Conservation (phyloP, 2,888 invertebrate genomes). For the Sarcophaga rosellei region DNA sequence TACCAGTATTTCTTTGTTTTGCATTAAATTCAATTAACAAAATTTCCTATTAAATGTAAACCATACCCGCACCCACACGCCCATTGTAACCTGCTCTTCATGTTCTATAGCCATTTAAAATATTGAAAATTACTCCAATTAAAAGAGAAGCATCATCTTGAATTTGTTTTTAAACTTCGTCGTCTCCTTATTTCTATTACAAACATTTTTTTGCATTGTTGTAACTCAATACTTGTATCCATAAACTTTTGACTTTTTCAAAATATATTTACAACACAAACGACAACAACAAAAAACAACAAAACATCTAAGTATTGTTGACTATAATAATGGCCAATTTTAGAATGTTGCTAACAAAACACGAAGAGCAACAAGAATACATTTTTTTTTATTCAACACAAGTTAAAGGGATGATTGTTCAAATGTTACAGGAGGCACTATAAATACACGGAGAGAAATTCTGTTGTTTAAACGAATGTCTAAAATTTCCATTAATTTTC, state of each 20-base stretch:
- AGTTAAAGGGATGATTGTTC: slow-evolving; percentile 28
- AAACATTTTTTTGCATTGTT: slow-evolving; percentile 18
- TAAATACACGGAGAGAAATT: no score
- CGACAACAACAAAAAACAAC: no score
- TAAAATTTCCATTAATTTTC: no score
- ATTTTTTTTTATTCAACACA: slow-evolving; percentile 3
- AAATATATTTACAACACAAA: background rate
- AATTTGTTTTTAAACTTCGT: slow-evolving; percentile 40
- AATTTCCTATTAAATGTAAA: background rate
- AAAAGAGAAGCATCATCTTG: slow-evolving; percentile 36
- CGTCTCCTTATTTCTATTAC: background rate
- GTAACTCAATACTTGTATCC: slow-evolving; percentile 40
- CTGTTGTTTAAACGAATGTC: no score
- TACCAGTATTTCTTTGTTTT: no score
- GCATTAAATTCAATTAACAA: background rate
- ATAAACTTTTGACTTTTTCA: slow-evolving; percentile 38
- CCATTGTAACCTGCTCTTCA: background rate
- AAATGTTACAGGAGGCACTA: slow-evolving; percentile 4
- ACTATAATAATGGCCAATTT: slow-evolving; percentile 49
- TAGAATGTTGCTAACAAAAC: slow-evolving; percentile 1
- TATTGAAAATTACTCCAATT: slow-evolving; percentile 46
- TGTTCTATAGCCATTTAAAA: slow-evolving; percentile 1
- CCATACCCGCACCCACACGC: background rate
- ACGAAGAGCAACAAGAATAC: slow-evolving; percentile 17
- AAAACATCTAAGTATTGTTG: background rate